phyloP scores from a whole-genome alignment of 2,797 vertebrate genomes.

The Rhinoraja longicauda region DNA sequence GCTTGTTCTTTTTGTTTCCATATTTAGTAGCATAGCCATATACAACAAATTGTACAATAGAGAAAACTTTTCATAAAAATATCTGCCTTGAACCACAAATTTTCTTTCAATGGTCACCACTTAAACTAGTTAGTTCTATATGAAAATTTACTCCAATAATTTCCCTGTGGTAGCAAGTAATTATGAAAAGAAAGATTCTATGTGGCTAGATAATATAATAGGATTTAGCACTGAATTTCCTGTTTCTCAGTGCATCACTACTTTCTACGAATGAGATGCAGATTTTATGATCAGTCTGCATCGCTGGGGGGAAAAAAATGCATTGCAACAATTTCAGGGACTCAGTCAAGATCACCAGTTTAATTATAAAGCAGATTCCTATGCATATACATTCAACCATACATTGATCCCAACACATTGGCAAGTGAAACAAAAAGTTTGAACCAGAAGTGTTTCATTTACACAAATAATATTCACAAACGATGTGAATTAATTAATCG shows the following conservation, averaged over 20 bases:
- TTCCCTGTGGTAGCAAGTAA: conserved; percentile 77
- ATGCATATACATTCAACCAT: conserved; percentile 81
- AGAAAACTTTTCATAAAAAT: conserved; percentile 77
- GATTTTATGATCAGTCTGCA: conserved; percentile 79
- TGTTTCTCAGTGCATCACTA: conserved; percentile 70
- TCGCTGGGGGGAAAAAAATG: conserved; percentile 73
- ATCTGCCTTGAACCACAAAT: conserved; percentile 71
- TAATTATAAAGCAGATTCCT: conserved; percentile 88
- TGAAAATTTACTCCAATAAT: conserved; percentile 65
- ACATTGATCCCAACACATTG: conserved; percentile 82
- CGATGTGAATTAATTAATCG: conserved; percentile 70
- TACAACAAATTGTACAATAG: conserved; percentile 76
- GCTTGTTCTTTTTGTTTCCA: conserved; percentile 72
- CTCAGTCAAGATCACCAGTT: conserved; percentile 67
- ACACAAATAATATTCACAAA: conserved; percentile 82
- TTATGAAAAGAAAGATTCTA: conserved; percentile 78
- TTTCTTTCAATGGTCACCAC: conserved; percentile 71
- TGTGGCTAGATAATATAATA: conserved; percentile 66
- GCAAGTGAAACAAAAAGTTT: conserved; percentile 59
- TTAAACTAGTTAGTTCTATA: conserved; percentile 75
- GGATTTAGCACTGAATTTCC: conserved; percentile 66
- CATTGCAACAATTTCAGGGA: conserved; percentile 64
- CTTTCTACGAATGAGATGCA: conserved; percentile 80
- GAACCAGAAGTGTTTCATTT: conserved; percentile 79
- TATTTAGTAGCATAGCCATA: conserved; percentile 73